Percentiles rank a stretch among this genome's conserved stretches.
Conservation (phyloP, 2,888 invertebrate species). For the Mythimna albipuncta region DNA sequence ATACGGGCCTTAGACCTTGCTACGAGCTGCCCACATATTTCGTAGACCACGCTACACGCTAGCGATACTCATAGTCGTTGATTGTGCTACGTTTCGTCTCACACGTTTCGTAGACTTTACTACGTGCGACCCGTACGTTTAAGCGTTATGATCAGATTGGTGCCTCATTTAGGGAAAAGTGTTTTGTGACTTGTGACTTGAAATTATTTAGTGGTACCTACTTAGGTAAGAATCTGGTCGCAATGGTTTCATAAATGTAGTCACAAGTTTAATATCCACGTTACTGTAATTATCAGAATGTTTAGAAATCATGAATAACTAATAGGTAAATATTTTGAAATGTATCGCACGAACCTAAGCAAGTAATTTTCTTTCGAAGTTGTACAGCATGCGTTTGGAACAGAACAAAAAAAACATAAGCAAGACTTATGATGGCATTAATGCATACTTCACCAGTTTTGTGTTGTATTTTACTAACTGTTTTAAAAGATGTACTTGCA, state of each 20-base stretch:
- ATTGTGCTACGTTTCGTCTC: too few relatives aligned
- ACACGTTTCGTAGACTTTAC: too few relatives aligned
- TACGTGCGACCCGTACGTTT: too few relatives aligned
- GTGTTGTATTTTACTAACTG: conserved; percentile 35
- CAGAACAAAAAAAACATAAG: background rate
- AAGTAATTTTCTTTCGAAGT: background rate
- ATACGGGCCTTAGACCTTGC: too few relatives aligned
- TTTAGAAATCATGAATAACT: conserved; percentile 27
- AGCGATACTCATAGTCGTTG: too few relatives aligned
- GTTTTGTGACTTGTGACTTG: too few relatives aligned
- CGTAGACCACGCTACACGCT: too few relatives aligned
- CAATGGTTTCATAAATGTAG: background rate
- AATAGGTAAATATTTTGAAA: conserved; percentile 39
- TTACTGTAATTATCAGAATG: conserved; percentile 32
- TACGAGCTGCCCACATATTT: too few relatives aligned
- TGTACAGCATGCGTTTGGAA: background rate
- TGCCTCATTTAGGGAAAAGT: conserved; percentile 89
- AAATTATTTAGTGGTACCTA: too few relatives aligned
- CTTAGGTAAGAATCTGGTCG: conserved; percentile 38
- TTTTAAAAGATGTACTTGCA: conserved; percentile 12
- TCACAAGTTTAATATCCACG: background rate
- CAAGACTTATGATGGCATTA: background rate
- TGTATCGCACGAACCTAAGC: background rate
- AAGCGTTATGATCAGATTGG: too few relatives aligned
- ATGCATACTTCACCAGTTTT: conserved; percentile 34